Evolutionary conservation across 2,113 vertebrate genomes (phyloP).

Genomic region (Crotophaga sulcirostris): DNA sequence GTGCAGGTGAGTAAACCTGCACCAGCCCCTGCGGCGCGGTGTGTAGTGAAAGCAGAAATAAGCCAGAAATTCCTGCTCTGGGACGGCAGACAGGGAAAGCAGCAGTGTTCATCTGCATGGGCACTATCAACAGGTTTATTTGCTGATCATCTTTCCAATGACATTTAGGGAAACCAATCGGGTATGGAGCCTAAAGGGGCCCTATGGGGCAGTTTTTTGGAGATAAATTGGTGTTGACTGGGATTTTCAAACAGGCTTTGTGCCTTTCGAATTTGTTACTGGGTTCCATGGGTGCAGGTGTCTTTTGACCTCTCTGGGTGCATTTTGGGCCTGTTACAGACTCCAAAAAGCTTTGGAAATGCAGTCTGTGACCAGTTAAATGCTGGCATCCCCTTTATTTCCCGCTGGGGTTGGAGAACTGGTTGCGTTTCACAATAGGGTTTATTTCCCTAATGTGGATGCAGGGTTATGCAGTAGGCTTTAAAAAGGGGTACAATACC

Average conservation of each 20-base stretch:
- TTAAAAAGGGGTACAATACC: background rate
- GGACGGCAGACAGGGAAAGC: background rate
- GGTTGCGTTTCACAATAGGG: background rate
- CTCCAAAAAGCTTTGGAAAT: background rate
- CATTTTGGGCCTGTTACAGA: background rate
- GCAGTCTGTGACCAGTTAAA: background rate
- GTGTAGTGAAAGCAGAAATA: background rate
- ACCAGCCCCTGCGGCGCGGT: fast-evolving
- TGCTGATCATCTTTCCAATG: background rate
- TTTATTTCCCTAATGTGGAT: background rate
- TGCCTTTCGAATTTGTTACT: background rate
- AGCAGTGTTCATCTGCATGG: fast-evolving
- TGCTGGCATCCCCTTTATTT: background rate
- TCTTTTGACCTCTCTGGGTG: background rate
- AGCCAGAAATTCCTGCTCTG: fast-evolving
- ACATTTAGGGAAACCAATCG: background rate
- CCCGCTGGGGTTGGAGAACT: background rate
- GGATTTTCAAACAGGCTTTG: background rate
- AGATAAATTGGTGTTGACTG: background rate
- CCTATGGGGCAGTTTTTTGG: background rate
- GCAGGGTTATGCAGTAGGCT: fast-evolving
- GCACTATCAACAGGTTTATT: background rate
- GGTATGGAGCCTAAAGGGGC: background rate
- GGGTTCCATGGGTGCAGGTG: background rate
- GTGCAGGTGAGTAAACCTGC: constrained; percentile 75